Evolutionary conservation across 2,888 invertebrate genomes (phyloP), one percentile per base, ranked within the genome.

Genomic region (Aproaerema taeniolella): DNA sequence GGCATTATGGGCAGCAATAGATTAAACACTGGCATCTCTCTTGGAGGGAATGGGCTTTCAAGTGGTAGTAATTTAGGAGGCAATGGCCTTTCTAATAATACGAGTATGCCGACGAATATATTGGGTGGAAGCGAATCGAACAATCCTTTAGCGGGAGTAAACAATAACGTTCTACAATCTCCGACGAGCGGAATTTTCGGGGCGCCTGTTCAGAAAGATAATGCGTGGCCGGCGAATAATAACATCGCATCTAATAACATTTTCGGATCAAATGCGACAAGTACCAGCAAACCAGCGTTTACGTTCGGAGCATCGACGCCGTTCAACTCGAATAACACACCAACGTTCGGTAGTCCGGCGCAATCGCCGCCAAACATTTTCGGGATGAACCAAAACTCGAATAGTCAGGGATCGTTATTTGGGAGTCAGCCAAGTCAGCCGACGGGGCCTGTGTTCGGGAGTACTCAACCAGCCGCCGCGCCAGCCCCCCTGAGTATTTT

Each of bases 261-360:
- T 35, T 78, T 78, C 42, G 64, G 47, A 2, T 39, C 71, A 6
- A 69, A 52, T 40, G 39, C 62, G 0, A 32, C 58, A 5, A 56
- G 35, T 25, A 30, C 56, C 9, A 72, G 61, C 39, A 76, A 74
- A 31, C 60, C 74, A 2, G 46, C 69, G 0, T 80, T 78, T 43
- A 49, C 65, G 2, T 82, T 82, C 41, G 75, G 75, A 2, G 37
- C 60, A 3, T 45, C 62, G 2, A 59, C 62, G 16, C 52, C 63
- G 3, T 73, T 74, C 31, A 67, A 58, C 30, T 31, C 61, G 9
- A 30, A 15, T 9, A 26, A 2, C 50, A 41, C 66, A 4, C 47
- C 67, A 0, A 43, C 59, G 1, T 76, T 76, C 36, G 70, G 71
- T 13, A 53, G 42, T 37, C 52, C 31, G 13, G 12, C 59, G n/a